Base-by-base conservation (phyloP, 2,113 vertebrate genomes). In the Forbesichthys agassizii region DNA sequence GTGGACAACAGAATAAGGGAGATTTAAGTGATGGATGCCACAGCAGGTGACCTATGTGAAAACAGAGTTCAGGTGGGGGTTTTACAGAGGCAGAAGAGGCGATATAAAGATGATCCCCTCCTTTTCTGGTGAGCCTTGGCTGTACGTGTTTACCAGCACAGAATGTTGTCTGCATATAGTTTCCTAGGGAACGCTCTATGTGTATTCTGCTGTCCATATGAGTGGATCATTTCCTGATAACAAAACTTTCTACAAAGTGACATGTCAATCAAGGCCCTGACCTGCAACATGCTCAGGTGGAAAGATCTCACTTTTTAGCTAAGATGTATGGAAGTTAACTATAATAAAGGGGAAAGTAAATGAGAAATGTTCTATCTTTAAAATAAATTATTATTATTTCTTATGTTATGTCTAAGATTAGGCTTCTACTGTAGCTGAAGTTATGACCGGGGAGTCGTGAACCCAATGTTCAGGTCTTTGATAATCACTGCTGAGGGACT, bases 121-220 rank as follows among this genome's bases (percentile, higher is more conserved):
- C 66, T 49, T 27, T 66, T 76, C 71, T 48, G 51, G 65, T 57
- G 90, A 88, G 81, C 91, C 93, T 93, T 90, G 93, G 93, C 95
- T 95, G 94, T 95, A 93, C 92, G 60, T 92, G 92, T 91, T 92
- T 92, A 91, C 73, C 58, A 90, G 94, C 95, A 95, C 94, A 95
- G 94, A 93, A 94, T 75, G 64, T 79, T 69, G 72, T 84, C 79
- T 94, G 94, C 94, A 84, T 94, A 95, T 94, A 92, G 95, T 96
- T 96, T 96, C 95, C 94, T 95, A 96, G 94, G 95, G 95, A 96
- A 97, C 94, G 92, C 91, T 94, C 91, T 74, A 70, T 59, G n/a
- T 78, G 80, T 94, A 94, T 94, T 92, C 94, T 93, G 94, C 93
- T 93, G 93, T 96, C 95, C 94, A 95, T 94, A 93, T 96, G 83